Evolutionary conservation across 2,113 vertebrate genomes (phyloP), one percentile per base, ranked within the genome.

Genomic region (Gasterosteus nipponicus): DNA sequence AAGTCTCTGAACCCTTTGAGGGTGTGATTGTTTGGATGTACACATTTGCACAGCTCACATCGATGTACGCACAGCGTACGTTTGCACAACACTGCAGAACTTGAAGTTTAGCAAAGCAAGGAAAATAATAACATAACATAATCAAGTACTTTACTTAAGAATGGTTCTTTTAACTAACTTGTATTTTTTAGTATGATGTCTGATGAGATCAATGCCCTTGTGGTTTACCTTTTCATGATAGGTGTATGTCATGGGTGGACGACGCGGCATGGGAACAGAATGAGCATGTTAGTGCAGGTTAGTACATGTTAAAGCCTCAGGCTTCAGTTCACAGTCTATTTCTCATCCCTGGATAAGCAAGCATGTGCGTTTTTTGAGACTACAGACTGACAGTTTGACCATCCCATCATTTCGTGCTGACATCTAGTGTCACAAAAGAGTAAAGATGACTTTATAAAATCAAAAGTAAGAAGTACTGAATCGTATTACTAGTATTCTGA

Each of bases 401-500:
- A 60, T 70, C 49, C 19, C 4, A 59, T 61, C 0, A 29, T 73
- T 51, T 41, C 22, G 7, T 66, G 53, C 38, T 81, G 75, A 82
- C 65, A 79, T 69, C 79, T 86, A 77, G 58, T 75, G 87, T 72
- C 59, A 61, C 16, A 2, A 39, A 26, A 3, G 69, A 67, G 68
- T 33, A 16, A 57, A 16, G 26, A 16, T 57, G 2, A 33, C 12
- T 33, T 33, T 57, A 31, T 57, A 31, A 56, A 56, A 22, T 41
- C 10, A 5, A 14, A 29, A 57, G 31, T 5, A 14, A 3, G 15
- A 56, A 29, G 22, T 56, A 56, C 6, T 57, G 56, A 16, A 31
- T 57, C 26, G 2, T 18, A 5, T 18, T 22, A 22, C 49, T 31
- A 31, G 3, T 14, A n/a, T 69, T 42, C 15, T 57, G 38, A 10